A percentile compares a stretch with the other conserved stretches of the same genome.
Evolutionary conservation across 2,888 invertebrate species (phyloP).

Genomic region (Nematopogon swammerdamellus): DNA sequence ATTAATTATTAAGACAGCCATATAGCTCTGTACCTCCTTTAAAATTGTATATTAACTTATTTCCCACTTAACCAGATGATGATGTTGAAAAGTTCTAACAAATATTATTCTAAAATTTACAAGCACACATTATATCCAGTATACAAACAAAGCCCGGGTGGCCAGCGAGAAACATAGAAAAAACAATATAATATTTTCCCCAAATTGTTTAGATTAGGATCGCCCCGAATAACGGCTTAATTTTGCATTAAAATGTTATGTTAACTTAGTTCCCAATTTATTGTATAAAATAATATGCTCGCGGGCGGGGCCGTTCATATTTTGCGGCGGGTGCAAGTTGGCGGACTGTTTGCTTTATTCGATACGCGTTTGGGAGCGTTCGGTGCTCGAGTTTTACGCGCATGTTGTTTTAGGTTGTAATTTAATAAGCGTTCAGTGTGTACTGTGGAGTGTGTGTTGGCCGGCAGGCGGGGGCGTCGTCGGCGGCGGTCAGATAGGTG

Average conservation of each 20-base stretch:
- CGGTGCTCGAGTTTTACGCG: neutral
- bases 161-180: neutral
- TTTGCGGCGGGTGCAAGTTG: too few species aligned
- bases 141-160: neutral
- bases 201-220: neutral
- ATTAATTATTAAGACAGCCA: too few species aligned
- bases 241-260: neutral
- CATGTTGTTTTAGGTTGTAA: neutral
- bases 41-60: too few species aligned
- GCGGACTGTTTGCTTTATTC: neutral
- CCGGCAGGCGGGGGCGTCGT: neutral
- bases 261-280: neutral
- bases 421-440: neutral
- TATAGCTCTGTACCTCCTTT: too few species aligned
- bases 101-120: too few species aligned
- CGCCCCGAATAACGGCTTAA: neutral
- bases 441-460: too few species aligned
- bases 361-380: neutral
- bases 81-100: too few species aligned
- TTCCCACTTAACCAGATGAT: too few species aligned
- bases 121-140: too few species aligned
- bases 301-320: neutral
- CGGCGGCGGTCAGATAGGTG: too few species aligned
- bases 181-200: neutral
- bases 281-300: neutral